Percentiles rank a stretch among this genome's conserved stretches.
Evolutionary conservation across 2,888 invertebrate species (phyloP).

Genomic region (Chloromyia formosa): DNA sequence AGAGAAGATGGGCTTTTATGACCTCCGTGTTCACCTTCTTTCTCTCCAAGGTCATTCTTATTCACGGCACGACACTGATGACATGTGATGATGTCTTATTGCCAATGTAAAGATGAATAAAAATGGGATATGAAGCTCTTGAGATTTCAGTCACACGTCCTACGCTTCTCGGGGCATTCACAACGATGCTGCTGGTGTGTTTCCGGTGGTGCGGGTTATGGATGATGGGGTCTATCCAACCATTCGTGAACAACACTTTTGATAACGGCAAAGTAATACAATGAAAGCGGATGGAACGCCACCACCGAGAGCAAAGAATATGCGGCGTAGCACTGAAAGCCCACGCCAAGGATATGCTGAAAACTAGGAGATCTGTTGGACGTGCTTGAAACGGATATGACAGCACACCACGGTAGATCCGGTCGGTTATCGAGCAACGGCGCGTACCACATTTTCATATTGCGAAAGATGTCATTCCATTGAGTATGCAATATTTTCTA

Average conservation of each 20-base stretch:
- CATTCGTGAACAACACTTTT: constrained; percentile 19
- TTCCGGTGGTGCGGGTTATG: no score
- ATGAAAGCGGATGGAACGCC: neutral
- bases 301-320: neutral
- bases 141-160: constrained; percentile 46
- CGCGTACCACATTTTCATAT: neutral
- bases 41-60: constrained; percentile 10
- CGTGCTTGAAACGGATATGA: constrained; percentile 7
- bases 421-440: neutral
- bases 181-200: constrained; percentile 2
- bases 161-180: no score
- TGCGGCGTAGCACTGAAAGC: neutral
- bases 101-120: constrained; percentile 47
- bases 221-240: constrained; percentile 17
- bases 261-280: constrained; percentile 32
- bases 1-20: neutral
- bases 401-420: neutral
- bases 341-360: neutral
- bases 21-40: neutral
- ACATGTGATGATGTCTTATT: constrained; percentile 50
- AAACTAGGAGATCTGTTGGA: neutral
- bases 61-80: constrained; percentile 43
- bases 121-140: constrained; percentile 38
- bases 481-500: neutral
- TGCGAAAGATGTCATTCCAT: constrained; percentile 6